Evolutionary conservation across 2,888 invertebrate genomes (phyloP).

Genomic region (Lottia gigantea): DNA sequence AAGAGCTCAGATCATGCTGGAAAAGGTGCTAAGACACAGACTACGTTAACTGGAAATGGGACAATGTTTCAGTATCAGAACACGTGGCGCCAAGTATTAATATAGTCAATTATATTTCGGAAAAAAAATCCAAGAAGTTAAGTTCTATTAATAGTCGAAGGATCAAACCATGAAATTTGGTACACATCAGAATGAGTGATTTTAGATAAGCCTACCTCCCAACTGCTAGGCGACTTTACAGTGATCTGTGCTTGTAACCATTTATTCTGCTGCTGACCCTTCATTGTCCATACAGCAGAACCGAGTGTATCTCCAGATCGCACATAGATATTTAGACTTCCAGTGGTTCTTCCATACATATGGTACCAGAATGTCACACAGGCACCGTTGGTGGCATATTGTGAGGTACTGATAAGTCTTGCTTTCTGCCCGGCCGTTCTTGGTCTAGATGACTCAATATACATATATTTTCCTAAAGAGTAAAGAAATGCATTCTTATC

Average conservation of each 20-base stretch:
- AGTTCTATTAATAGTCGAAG: background rate
- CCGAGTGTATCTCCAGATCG: constrained; percentile 32
- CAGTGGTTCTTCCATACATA: constrained; percentile 49
- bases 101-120: too few species aligned
- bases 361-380: constrained; percentile 55
- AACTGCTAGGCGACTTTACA: constrained; percentile 38
- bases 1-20: too few species aligned
- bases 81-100: too few species aligned
- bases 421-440: constrained; percentile 38
- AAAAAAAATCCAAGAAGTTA: background rate
- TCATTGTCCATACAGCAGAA: constrained; percentile 29
- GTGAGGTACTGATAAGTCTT: constrained; percentile 31
- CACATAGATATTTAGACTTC: constrained; percentile 42
- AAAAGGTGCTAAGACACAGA: too few species aligned
- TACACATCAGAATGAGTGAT: background rate
- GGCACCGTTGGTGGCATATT: constrained; percentile 31
- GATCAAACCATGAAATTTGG: background rate
- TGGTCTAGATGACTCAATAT: constrained; percentile 44
- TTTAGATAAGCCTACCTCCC: constrained; percentile 39
- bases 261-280: constrained; percentile 46
- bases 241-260: constrained; percentile 48
- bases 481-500: too few species aligned
- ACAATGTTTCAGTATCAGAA: too few species aligned
- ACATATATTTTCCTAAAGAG: constrained; percentile 46
- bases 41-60: too few species aligned